Evolutionary conservation across 2,113 vertebrate genomes (phyloP).

Genomic region (Anarrhichthys ocellatus): DNA sequence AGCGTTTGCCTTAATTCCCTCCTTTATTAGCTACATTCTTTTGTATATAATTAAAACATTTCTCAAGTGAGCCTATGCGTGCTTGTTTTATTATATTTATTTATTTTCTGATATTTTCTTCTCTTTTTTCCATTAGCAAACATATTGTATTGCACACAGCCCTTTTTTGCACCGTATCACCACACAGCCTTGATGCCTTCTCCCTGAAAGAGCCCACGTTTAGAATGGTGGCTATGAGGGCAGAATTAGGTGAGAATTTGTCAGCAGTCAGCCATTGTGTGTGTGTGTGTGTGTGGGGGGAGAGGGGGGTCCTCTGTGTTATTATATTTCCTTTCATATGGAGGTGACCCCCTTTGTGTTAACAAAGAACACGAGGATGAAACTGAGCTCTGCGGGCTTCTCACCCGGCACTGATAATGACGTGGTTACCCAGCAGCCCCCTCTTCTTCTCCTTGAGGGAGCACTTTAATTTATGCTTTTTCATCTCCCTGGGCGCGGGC

Average conservation of each 20-base stretch:
- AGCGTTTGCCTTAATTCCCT: constrained; percentile 85
- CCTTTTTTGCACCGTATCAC: constrained; percentile 43
- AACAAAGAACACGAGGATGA: constrained; percentile 84
- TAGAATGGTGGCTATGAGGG: constrained; percentile 60
- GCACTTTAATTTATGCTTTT: constrained; percentile 83
- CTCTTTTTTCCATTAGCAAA: constrained; percentile 53
- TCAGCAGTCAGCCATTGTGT: constrained; percentile 79
- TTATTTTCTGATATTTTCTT: constrained; percentile 55
- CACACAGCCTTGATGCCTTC: constrained; percentile 52
- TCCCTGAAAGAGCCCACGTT: constrained; percentile 56
- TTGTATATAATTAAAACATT: constrained; percentile 86
- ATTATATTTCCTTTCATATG: constrained; percentile 81
- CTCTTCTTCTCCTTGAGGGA: constrained; percentile 76
- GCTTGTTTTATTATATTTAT: constrained; percentile 67
- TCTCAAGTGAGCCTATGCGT: constrained; percentile 82
- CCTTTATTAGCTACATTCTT: constrained; percentile 85
- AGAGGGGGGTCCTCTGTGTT: constrained; percentile 65
- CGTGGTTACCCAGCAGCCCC: constrained; percentile 73
- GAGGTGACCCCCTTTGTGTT: constrained; percentile 85
- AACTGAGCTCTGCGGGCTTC: constrained; percentile 80
- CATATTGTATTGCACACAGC: constrained; percentile 59
- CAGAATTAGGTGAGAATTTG: constrained; percentile 79
- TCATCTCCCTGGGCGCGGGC: constrained; percentile 79
- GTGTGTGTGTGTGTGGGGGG: constrained; percentile 30
- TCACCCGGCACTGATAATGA: constrained; percentile 79